A percentile compares a stretch with the other conserved stretches of the same genome.
Evolutionary conservation across 2,888 invertebrate genomes (phyloP).

Genomic region (Dicyrtomina minuta): DNA sequence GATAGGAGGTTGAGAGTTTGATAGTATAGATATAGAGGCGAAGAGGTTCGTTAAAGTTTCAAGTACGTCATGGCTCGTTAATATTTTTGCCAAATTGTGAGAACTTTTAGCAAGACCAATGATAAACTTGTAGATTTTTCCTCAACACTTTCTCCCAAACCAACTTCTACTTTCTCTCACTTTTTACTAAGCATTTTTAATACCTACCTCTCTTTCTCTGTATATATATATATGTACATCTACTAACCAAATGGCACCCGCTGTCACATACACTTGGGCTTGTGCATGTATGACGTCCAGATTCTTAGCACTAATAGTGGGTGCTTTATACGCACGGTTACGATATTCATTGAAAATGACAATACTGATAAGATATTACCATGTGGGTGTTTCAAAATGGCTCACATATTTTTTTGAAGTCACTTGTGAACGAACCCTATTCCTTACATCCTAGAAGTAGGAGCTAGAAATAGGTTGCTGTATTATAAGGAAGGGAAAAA

Average conservation of each 20-base stretch:
- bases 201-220: not conserved
- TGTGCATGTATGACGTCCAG: too few species aligned
- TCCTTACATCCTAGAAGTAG: too few species aligned
- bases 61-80: conserved; percentile 32
- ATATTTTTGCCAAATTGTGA: conserved; percentile 31
- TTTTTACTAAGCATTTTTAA: not conserved
- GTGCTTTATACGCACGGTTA: too few species aligned
- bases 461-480: too few species aligned
- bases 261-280: not conserved
- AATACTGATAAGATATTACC: too few species aligned
- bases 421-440: too few species aligned
- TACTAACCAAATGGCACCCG: not conserved
- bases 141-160: conserved; percentile 14
- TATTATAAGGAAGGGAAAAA: too few species aligned
- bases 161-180: not conserved
- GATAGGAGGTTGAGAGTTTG: not conserved
- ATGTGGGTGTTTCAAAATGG: too few species aligned
- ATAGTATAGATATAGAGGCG: not conserved
- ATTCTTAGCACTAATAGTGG: too few species aligned
- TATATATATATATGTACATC: not conserved
- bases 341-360: too few species aligned
- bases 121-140: conserved; percentile 31
- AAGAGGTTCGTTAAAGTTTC: conserved; percentile 31
- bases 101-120: conserved; percentile 31
- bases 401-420: too few species aligned